These are phyloP conservation scores for Zapus hudsonius DNA, from an alignment of 2,113 vertebrate genomes.

Conservation along the genomic window DNA sequence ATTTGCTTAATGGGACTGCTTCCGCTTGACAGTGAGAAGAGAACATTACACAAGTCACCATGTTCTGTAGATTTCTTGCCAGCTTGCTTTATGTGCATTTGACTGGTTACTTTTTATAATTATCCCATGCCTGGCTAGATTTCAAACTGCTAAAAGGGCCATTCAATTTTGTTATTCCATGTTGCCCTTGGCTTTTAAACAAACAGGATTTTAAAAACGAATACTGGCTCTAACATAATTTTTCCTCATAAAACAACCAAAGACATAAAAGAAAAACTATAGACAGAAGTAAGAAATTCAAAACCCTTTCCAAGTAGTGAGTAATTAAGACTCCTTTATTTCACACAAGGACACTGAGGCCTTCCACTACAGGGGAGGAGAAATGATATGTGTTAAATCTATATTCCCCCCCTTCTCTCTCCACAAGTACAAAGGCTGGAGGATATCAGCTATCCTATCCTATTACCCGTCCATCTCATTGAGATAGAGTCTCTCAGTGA, in stretches of 20 bases:
- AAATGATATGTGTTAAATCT: background rate
- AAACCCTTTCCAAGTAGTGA: constrained; percentile 9
- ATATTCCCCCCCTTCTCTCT: background rate
- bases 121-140: constrained; percentile 22
- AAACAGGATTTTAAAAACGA: constrained; percentile 50
- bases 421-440: too few species aligned
- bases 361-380: background rate
- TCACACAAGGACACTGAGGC: background rate
- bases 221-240: constrained; percentile 36
- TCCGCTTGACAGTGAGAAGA: constrained; percentile 16
- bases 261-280: background rate
- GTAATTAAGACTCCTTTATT: constrained; percentile 35
- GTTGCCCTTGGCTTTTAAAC: constrained; percentile 46
- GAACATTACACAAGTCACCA: constrained; percentile 2
- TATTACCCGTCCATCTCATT: too few species aligned
- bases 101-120: constrained; percentile 49
- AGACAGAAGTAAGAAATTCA: constrained; percentile 21
- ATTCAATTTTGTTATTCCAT: constrained; percentile 1
- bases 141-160: constrained; percentile 34
- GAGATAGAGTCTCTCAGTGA: too few species aligned
- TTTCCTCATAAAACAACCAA: constrained; percentile 32
- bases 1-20: constrained; percentile 34
- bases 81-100: constrained; percentile 42
- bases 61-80: constrained; percentile 19
- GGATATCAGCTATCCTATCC: too few species aligned